Evolutionary conservation across 2,113 vertebrate species (phyloP), one percentile per base, ranked within the genome.

Genomic region (Seriola aureovittata): DNA sequence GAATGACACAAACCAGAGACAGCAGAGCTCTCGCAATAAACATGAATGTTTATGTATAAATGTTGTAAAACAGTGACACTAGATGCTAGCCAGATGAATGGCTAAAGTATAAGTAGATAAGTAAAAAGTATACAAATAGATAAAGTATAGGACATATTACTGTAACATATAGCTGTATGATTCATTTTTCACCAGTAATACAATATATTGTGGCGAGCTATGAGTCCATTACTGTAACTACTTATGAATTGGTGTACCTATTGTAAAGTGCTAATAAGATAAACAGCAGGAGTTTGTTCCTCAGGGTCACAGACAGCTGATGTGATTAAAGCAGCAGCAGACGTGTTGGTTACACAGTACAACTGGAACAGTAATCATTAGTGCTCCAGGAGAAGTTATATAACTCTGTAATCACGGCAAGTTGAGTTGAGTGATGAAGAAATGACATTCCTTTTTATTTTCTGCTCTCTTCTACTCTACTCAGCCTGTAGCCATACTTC

Each of bases 361-460:
- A 55, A 81, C 65, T 64, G 52, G 69, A 10, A 55, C 59, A 62
- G 75, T 62, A 72, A 36, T 82, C 48, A 76, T 81, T 81, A 85
- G 32, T 52, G 72, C 46, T 12, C 25, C 40, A 60, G 81, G 80
- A 65, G 14, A 40, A 50, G 70, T 85, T 60, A 71, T 65, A 14
- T 58, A 79, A 80, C 29, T 60, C 19, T 60, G 52, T 74, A 76
- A 76, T 85, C 29, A 25, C 42, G 6, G 2, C 1, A 0, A 40
- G 10, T 67, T 82, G 44, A 74, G 58, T 62, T 68, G 57, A 80
- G 32, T 1, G n/a, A 67, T 55, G 46, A 76, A 73, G 23, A 76
- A 82, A 65, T 50, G 8, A n/a, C 29, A 48, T 59, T n/a, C 21
- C 17, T 13, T 67, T 65, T 86, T 75, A 65, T 57, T 74, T 57